Base-by-base conservation (phyloP, 2,797 vertebrate genomes). In the Karalla daura region DNA sequence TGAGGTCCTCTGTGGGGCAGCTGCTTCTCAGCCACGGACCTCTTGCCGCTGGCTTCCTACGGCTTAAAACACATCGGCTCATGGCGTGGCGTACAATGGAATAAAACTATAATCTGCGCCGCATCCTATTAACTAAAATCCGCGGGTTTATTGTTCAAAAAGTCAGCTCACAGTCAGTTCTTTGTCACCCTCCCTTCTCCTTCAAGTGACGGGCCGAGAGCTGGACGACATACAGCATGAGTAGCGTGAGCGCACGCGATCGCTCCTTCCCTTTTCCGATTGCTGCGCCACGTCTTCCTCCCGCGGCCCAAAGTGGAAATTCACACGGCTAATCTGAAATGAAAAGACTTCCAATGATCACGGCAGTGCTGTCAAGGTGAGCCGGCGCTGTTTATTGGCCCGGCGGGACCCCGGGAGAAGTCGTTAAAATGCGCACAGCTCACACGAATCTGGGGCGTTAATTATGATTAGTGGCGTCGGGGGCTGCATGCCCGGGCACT, bases 91-190 rank as follows among this genome's bases (percentile, higher is more conserved):
- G 25, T 17, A 63, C 10, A 39, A 28, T 13, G 53, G 30, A 47
- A 52, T 54, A 33, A 62, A 74, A 4, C 30, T 20, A 7, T 78
- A 66, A 73, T 60, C 55, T 52, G 12, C 27, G 35, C 9, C 20
- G 8, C 17, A 70, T 64, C 61, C 28, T 15, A 55, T 58, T 63
- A 66, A 5, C n/a, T 56, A n/a, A 52, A 27, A 46, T 30, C 47
- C 53, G 43, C 6, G 39, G 27, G 23, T 9, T 68, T 33, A 74
- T 23, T 40, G 13, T 58, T 28, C 7, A 52, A 28, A 74, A 20
- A 36, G 13, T 33, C 7, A 52, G 28, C 32, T 9, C 20, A 17
- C 66, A 43, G 51, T 49, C 45, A 50, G 21, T 49, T 30, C 30
- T 21, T 18, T 9, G 39, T 20, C 32, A 24, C 8, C 23, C 5